Base-by-base conservation (phyloP, 2,888 invertebrate species). In the Drosophila barbarae region DNA sequence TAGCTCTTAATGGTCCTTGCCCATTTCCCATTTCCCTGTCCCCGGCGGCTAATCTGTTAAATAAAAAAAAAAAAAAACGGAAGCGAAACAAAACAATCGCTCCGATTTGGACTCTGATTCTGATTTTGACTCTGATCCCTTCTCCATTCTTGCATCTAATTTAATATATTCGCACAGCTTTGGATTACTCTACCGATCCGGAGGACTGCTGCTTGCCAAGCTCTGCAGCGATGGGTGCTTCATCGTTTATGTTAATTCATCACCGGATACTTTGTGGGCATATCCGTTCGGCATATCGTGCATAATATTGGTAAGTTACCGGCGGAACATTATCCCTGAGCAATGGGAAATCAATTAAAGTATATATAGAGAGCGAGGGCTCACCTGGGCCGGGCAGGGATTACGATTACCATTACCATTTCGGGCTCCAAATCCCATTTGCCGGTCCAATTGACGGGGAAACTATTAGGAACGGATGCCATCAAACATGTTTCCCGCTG, bases 191-290 rank as follows among this genome's bases (percentile, higher is more conserved):
- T 91, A 92, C 81, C 91, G 93, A 58, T 91, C 93, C 13, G 92
- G 92, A 46, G 90, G 91, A 53, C 90, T 93, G 68, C 91, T 93
- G 80, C 89, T 91, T 71, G 89, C 92, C 61, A 91, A 93, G 77
- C 88, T 92, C 38, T 88, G 91, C 53, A 92, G 92, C 87, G 92
- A 92, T 71, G 90, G 91, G 42, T 91, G 92, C 72, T 93, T 93
- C 76, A 91, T 93, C 63, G 89, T 92, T 76, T 93, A 93, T 88
- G 91, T 93, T 72, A 93, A 93, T 87, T 90, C 91, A 56, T 89
- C 91, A 56, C 90, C 90, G 58, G 91, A 92, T 75, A 89, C 91
- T 73, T 90, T 91, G 83, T 91, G 91, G 86, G 91, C 92, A 81
- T 93, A 93, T 86, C 90, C 92, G 76, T 92, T 93, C 86, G 91